phyloP scores from a whole-genome alignment of 2,113 vertebrate species.

The Nesogale talazaci region DNA sequence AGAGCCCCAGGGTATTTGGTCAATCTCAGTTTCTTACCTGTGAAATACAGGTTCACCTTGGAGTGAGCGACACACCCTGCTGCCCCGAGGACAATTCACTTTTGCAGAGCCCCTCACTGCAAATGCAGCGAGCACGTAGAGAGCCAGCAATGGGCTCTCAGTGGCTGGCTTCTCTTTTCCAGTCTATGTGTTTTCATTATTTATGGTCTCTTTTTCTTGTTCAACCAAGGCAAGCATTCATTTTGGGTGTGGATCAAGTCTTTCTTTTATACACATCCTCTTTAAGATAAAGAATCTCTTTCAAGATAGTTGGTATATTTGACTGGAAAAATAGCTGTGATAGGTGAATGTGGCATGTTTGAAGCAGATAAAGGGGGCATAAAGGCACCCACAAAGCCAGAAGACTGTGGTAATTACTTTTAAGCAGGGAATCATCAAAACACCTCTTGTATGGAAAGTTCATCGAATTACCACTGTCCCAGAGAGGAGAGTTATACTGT shows the following conservation, averaged over 20 bases:
- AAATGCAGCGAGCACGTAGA: neutral
- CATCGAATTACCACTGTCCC: constrained; percentile 95
- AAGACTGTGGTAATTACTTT: constrained; percentile 87
- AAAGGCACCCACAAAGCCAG: constrained; percentile 52
- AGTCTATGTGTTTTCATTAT: neutral
- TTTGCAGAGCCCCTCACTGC: neutral
- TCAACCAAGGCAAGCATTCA: neutral
- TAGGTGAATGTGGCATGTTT: constrained; percentile 91
- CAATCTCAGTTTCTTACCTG: constrained; percentile 46
- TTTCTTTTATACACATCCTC: constrained; percentile 66
- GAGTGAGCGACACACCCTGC: neutral
- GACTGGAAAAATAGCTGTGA: constrained; percentile 87
- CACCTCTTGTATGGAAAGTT: constrained; percentile 91
- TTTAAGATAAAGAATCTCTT: constrained; percentile 80
- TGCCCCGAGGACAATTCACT: neutral
- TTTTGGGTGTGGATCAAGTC: constrained; percentile 35
- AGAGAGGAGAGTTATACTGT: constrained; percentile 90
- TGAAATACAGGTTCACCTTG: constrained; percentile 35
- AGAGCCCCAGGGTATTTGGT: constrained; percentile 46
- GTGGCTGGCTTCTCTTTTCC: constrained; percentile 31
- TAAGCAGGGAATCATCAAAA: constrained; percentile 93
- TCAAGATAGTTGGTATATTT: constrained; percentile 94
- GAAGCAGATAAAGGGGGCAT: constrained; percentile 93
- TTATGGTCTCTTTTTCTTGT: neutral
- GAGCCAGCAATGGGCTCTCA: neutral